These are phyloP conservation scores for Lagopus muta DNA, from an alignment of 2,113 vertebrate species.

Conservation along the genomic window DNA sequence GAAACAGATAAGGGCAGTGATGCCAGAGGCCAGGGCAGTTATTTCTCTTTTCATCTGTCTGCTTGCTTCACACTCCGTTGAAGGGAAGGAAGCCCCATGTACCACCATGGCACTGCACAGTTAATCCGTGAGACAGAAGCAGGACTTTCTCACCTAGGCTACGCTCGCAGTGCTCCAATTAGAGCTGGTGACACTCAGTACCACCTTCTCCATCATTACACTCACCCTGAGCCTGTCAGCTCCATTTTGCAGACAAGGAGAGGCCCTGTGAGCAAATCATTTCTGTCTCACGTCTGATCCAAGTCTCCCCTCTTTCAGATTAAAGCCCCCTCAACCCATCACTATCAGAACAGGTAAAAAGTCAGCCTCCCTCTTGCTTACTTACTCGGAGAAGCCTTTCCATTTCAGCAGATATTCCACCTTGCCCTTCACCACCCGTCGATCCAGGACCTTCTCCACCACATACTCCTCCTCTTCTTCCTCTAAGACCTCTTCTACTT, in stretches of 20 bases:
- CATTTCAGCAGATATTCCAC: conserved; percentile 97
- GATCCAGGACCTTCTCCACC: conserved; percentile 95
- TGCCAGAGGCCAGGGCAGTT: background rate
- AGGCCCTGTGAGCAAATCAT: background rate
- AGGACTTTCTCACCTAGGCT: background rate
- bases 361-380: background rate
- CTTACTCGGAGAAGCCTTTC: conserved; percentile 98
- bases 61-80: background rate
- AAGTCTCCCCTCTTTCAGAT: background rate
- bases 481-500: conserved; percentile 93
- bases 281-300: background rate
- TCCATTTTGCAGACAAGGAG: background rate
- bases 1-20: background rate
- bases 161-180: accelerated
- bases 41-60: background rate
- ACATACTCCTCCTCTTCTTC: conserved; percentile 97
- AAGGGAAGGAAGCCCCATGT: background rate
- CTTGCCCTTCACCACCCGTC: conserved; percentile 93
- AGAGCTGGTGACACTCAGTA: background rate
- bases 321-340: background rate
- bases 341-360: no score
- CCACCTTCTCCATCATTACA: accelerated
- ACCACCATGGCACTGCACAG: background rate
- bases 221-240: background rate
- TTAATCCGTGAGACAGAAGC: background rate